phyloP scores from a whole-genome alignment of 2,797 vertebrate genomes.

The Lophius americanus region DNA sequence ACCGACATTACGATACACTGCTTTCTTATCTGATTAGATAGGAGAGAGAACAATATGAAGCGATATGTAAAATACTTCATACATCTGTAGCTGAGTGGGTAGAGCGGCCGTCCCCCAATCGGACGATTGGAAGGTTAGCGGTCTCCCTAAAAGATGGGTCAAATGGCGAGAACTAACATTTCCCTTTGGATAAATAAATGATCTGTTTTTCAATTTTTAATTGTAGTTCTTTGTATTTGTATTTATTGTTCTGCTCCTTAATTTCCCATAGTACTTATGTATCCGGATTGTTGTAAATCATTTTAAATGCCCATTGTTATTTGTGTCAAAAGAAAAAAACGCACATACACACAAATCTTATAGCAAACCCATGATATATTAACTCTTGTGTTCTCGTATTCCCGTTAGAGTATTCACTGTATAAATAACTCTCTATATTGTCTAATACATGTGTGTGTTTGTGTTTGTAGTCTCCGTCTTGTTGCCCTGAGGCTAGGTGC shows the following conservation, averaged over 20 bases:
- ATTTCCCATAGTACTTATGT: not conserved
- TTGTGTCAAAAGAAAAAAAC: not conserved
- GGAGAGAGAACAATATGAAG: too few species aligned
- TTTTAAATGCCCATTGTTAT: not conserved
- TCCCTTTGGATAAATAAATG: too few species aligned
- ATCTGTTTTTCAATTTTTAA: too few species aligned
- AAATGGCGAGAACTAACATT: too few species aligned
- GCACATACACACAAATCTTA: not conserved
- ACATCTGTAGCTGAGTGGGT: too few species aligned
- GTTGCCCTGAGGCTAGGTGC: conserved; percentile 52
- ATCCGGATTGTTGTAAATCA: too few species aligned
- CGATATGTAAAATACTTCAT: too few species aligned
- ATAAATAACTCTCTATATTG: conserved; percentile 28
- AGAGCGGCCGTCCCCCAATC: too few species aligned
- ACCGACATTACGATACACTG: too few species aligned
- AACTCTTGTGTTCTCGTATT: conserved; percentile 16
- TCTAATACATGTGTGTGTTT: conserved; percentile 14
- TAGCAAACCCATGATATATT: conserved; percentile 9
- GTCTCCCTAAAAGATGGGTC: too few species aligned
- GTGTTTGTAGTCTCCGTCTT: conserved; percentile 31
- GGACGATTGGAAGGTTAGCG: too few species aligned
- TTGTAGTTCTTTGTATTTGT: not conserved
- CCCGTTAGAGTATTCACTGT: conserved; percentile 15
- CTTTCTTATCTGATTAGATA: too few species aligned
- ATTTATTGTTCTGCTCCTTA: not conserved